A percentile compares a stretch with the other conserved stretches of the same genome.
Evolutionary conservation across 2,888 invertebrate genomes (phyloP).

Genomic region (Caenorhabditis sp.): DNA sequence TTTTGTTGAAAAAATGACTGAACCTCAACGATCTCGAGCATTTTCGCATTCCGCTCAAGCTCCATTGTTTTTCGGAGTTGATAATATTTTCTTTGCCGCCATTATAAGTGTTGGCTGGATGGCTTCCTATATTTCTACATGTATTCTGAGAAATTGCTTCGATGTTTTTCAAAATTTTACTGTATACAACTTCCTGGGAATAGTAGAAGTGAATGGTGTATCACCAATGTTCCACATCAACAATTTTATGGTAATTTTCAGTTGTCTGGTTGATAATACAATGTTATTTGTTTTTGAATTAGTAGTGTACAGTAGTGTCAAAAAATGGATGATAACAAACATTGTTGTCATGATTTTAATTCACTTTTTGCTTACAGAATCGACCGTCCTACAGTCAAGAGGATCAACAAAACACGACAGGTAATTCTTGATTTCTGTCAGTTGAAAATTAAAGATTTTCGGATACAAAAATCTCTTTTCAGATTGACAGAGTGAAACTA

Average conservation of each 20-base stretch:
- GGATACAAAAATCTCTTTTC: too few relatives aligned
- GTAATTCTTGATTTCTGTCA: background rate
- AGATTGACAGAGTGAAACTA: too few relatives aligned
- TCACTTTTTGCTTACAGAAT: background rate
- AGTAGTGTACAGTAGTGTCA: background rate
- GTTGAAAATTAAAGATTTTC: too few relatives aligned
- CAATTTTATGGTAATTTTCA: background rate
- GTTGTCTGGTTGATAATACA: background rate
- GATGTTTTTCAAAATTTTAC: slow-evolving; percentile 1
- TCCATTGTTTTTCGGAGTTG: slow-evolving; percentile 10
- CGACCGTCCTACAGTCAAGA: background rate
- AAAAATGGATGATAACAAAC: background rate
- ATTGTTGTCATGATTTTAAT: background rate
- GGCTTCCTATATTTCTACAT: background rate
- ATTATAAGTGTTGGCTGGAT: slow-evolving; percentile 2
- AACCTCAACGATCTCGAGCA: slow-evolving; percentile 5
- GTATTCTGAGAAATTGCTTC: background rate
- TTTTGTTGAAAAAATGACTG: background rate
- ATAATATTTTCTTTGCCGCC: slow-evolving; percentile 7
- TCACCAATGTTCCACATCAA: background rate
- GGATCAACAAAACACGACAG: background rate
- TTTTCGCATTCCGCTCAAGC: slow-evolving; percentile 8
- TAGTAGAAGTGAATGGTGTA: background rate
- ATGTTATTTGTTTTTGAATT: background rate
- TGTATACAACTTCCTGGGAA: background rate